phyloP scores from a whole-genome alignment of 2,113 vertebrate species.

The Vicugna pacos region DNA sequence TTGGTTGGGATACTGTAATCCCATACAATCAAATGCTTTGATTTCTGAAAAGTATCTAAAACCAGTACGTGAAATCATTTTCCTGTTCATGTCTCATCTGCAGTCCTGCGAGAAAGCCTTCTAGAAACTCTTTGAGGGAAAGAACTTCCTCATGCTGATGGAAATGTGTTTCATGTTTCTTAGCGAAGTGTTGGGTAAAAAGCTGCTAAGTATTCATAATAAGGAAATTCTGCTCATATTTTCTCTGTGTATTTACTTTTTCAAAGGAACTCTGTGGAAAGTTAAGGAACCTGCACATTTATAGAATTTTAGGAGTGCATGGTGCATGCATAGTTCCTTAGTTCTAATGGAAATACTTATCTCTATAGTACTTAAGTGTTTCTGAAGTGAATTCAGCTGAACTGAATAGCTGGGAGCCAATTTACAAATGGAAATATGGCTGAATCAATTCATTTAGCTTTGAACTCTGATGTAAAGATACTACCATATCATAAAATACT shows the following conservation, averaged over 20 bases:
- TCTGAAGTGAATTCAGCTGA: not conserved
- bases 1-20: not conserved
- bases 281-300: not conserved
- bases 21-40: constrained; percentile 12
- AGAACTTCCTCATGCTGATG: not conserved
- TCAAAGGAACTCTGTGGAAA: not conserved
- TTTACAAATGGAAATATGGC: constrained; percentile 18
- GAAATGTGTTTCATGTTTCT: not conserved
- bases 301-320: not conserved
- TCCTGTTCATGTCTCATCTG: not conserved
- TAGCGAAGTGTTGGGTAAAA: not conserved
- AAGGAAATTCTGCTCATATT: not conserved
- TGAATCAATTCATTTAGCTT: not conserved
- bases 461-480: not conserved
- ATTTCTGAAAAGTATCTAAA: constrained; percentile 9
- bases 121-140: not conserved
- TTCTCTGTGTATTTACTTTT: not conserved
- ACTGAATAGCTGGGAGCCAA: not conserved
- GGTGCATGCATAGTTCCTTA: not conserved
- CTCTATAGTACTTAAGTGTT: not conserved
- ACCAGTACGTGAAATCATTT: not conserved
- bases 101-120: constrained; percentile 1
- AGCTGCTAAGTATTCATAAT: not conserved
- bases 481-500: not conserved
- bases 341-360: not conserved